phyloP scores from a whole-genome alignment of 2,797 vertebrate species.

The Paguma larvata region DNA sequence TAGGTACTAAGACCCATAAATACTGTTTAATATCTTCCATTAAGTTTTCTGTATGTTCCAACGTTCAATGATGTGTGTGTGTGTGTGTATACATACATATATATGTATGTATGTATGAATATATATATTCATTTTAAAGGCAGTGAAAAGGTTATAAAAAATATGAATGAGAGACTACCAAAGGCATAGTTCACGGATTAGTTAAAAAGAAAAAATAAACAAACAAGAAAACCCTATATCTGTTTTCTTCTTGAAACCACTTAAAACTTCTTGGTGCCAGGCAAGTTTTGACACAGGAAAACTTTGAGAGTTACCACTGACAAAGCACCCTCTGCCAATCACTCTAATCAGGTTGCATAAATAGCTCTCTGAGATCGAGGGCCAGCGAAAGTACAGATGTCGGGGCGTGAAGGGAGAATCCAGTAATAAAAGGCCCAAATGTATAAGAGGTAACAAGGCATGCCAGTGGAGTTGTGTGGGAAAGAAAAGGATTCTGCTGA shows the following conservation, averaged over 20 bases:
- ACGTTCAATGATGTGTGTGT: not conserved
- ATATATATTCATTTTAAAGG: not conserved
- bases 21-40: not conserved
- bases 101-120: too few relatives aligned
- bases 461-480: not conserved
- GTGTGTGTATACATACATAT: too few relatives aligned
- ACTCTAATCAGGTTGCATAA: not conserved
- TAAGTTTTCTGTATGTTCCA: not conserved
- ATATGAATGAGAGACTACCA: not conserved
- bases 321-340: not conserved
- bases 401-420: not conserved
- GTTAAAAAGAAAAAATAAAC: not conserved
- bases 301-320: not conserved
- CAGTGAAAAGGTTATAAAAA: not conserved
- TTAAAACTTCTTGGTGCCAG: slow-evolving; percentile 6
- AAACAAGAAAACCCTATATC: too few relatives aligned
- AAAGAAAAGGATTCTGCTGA: not conserved
- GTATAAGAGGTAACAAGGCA: not conserved
- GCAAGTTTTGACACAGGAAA: not conserved
- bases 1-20: not conserved
- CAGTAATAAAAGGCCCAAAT: not conserved
- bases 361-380: not conserved
- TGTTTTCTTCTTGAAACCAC: not conserved
- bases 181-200: not conserved
- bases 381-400: rapidly evolving